A percentile compares a stretch with the other conserved stretches of the same genome.
Evolutionary conservation across 2,113 vertebrate species (phyloP).

Genomic region (Gadus chalcogrammus): DNA sequence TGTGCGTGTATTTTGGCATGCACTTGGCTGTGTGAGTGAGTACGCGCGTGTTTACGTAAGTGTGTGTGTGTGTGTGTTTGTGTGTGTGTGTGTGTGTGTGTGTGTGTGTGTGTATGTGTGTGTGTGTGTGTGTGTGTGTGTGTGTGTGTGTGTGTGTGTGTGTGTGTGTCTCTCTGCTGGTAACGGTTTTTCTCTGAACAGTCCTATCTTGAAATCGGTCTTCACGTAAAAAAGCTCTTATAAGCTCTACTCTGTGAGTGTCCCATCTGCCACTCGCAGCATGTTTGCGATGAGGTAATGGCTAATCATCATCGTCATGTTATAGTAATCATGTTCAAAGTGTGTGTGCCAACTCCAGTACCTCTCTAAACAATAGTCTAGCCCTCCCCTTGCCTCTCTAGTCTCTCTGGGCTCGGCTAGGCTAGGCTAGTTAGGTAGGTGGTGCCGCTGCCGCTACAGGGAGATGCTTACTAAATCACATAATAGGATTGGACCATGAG

Average conservation of each 20-base stretch:
- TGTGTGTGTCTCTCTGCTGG: neutral
- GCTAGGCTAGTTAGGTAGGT: neutral
- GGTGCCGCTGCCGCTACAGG: neutral
- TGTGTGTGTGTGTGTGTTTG: too few relatives aligned
- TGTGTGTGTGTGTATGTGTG: too few relatives aligned
- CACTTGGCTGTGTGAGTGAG: too few relatives aligned
- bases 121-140: too few relatives aligned
- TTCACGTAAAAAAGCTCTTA: neutral
- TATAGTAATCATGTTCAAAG: neutral
- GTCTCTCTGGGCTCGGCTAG: too few relatives aligned
- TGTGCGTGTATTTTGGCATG: too few relatives aligned
- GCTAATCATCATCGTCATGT: neutral
- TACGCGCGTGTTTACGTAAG: too few relatives aligned
- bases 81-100: too few relatives aligned
- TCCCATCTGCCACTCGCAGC: neutral
- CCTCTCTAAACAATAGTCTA: neutral
- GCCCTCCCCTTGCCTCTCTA: too few relatives aligned
- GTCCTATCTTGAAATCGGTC: neutral
- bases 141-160: too few relatives aligned
- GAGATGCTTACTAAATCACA: conserved; percentile 52
- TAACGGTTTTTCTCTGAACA: neutral
- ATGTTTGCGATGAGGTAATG: neutral
- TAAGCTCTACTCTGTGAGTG: neutral
- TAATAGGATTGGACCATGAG: conserved; percentile 69
- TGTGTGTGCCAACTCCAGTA: neutral